phyloP scores from a whole-genome alignment of 2,888 invertebrate species.

The Pterostichus madidus region DNA sequence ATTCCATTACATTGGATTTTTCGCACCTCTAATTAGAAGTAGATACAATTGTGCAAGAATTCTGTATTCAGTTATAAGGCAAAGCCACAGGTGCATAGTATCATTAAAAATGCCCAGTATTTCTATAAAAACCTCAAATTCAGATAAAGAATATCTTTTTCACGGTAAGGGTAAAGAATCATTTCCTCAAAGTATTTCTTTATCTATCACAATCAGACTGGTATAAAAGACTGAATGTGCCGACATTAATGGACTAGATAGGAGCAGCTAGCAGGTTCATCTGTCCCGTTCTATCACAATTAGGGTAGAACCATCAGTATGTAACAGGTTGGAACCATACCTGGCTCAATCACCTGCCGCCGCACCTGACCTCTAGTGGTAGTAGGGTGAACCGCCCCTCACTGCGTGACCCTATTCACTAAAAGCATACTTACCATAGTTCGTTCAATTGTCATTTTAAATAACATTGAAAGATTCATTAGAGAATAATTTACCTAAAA shows the following conservation, averaged over 20 bases:
- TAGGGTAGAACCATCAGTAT: conserved; percentile 41
- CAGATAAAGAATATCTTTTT: conserved; percentile 13
- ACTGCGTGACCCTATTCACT: background rate
- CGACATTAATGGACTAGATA: conserved; percentile 59
- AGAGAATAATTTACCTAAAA: too few relatives aligned
- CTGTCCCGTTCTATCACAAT: conserved; percentile 52
- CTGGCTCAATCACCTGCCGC: conserved; percentile 56
- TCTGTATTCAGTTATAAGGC: too few relatives aligned
- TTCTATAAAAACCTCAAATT: background rate
- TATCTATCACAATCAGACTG: conserved; percentile 53
- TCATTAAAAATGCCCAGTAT: background rate
- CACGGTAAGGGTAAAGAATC: conserved; percentile 6
- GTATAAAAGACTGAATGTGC: conserved; percentile 54
- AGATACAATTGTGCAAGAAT: too few relatives aligned
- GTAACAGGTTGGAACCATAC: conserved; percentile 57
- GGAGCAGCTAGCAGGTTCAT: conserved; percentile 41
- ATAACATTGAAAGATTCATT: background rate
- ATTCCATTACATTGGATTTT: too few relatives aligned
- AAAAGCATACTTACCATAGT: background rate
- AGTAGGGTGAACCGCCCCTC: conserved; percentile 36
- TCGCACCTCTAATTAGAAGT: too few relatives aligned
- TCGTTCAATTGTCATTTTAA: background rate
- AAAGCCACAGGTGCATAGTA: conserved; percentile 2
- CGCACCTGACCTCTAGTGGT: conserved; percentile 56
- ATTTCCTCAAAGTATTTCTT: conserved; percentile 40